Evolutionary conservation across 2,113 vertebrate genomes (phyloP), one percentile per base, ranked within the genome.

Genomic region (Mugil cephalus): DNA sequence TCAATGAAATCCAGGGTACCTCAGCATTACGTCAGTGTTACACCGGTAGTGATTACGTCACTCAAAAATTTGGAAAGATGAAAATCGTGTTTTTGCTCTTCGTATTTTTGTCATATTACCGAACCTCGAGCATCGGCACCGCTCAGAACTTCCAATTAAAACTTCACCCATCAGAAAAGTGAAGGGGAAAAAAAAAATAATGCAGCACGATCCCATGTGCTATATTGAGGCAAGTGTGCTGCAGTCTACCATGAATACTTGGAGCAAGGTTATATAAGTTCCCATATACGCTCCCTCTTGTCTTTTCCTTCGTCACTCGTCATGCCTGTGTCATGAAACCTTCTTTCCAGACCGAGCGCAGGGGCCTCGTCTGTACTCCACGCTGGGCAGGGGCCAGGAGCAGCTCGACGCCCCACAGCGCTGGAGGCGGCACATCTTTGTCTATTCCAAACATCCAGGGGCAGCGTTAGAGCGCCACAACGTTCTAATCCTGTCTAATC

Each of bases 401-500:
- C 30, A 12, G 67, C 61, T 79, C 30, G 48, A 59, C 34, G 45
- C 64, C 84, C 83, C 54, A 47, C 78, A 40, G 83, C 64, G 83
- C 85, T 69, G 47, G 80, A 87, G 69, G 80, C 76, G 74, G 84
- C 75, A 46, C 74, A 78, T 82, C 66, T 81, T 79, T 87, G 84
- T 87, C 74, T 86, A 70, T 58, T 65, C 64, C 76, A 65, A 87
- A 85, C 68, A 87, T 85, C 82, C 75, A 36, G 75, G 69, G 83
- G 85, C 69, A 72, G 82, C 83, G 77, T 75, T n/a, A 68, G 74
- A 83, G 86, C 69, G 40, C 77, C 77, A 79, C 80, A 83, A 70
- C 51, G 43, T 87, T 85, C 87, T 94, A 93, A 94, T 93, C 91
- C 92, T 72, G 80, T 82, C 86, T 93, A 92, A 94, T 93, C 93